Evolutionary conservation across 1,140 invertebrate genomes (phyloP).

Genomic region (Hylaeus volcanicus): DNA sequence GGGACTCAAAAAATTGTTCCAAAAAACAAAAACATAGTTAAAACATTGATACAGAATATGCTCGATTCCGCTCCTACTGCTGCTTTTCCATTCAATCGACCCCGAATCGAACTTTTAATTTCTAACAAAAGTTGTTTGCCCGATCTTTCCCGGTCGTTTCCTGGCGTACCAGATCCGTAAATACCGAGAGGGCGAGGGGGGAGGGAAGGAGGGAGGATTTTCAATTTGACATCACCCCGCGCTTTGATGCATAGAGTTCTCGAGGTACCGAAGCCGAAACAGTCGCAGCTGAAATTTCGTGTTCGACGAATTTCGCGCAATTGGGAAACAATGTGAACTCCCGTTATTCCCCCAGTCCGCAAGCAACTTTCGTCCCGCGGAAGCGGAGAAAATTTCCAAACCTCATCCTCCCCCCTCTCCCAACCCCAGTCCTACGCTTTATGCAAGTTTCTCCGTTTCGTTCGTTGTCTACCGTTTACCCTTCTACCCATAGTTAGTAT

Average conservation of each 20-base stretch:
- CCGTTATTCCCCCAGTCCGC: background rate
- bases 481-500: background rate
- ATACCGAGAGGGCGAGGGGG: background rate
- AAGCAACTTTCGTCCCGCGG: background rate
- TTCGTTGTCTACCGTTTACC: background rate
- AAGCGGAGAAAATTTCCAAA: background rate
- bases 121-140: background rate
- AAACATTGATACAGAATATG: too few species aligned
- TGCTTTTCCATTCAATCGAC: too few species aligned
- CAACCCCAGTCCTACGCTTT: too few species aligned
- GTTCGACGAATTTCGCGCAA: constrained; percentile 12
- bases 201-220: background rate
- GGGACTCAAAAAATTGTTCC: too few species aligned
- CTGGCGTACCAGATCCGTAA: background rate
- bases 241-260: constrained; percentile 1
- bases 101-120: too few species aligned
- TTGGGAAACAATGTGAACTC: background rate
- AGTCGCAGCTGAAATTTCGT: background rate
- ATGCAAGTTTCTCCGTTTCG: background rate
- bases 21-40: too few species aligned
- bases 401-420: background rate
- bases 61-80: too few species aligned
- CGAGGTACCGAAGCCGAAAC: background rate
- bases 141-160: background rate
- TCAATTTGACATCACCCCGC: constrained; percentile 2